phyloP scores from a whole-genome alignment of 2,888 invertebrate genomes.

The Lasioglossum lativentre region DNA sequence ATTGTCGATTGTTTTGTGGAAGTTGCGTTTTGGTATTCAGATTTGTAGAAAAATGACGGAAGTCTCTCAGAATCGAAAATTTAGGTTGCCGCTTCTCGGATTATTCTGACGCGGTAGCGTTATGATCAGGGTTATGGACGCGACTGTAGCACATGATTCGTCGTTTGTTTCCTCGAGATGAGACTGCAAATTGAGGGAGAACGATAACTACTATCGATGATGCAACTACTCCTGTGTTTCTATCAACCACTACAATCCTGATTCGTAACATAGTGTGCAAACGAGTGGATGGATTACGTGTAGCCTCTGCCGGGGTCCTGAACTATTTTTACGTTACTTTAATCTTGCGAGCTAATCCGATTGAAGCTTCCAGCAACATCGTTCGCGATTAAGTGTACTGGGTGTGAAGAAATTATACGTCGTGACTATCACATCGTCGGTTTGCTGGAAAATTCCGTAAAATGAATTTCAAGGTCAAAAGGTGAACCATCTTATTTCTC shows the following conservation, averaged over 20 bases:
- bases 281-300: not conserved
- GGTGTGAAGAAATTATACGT: too few relatives aligned
- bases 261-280: not conserved
- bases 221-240: not conserved
- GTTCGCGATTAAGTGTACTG: not conserved
- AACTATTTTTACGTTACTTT: slow-evolving; percentile 11
- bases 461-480: too few relatives aligned
- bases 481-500: too few relatives aligned
- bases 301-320: not conserved
- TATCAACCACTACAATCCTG: not conserved
- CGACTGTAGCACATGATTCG: not conserved
- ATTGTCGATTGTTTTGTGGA: too few relatives aligned
- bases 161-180: not conserved
- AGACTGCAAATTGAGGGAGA: not conserved
- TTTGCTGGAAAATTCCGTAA: too few relatives aligned
- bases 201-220: slow-evolving; percentile 29
- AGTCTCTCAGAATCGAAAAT: not conserved
- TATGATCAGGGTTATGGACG: not conserved
- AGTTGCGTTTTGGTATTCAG: too few relatives aligned
- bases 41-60: too few relatives aligned
- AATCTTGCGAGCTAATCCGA: not conserved
- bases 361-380: too few relatives aligned
- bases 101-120: too few relatives aligned
- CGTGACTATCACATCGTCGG: too few relatives aligned
- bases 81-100: too few relatives aligned